Evolutionary conservation across 1,140 invertebrate genomes (phyloP).

Genomic region (Tetraneura akinire): DNA sequence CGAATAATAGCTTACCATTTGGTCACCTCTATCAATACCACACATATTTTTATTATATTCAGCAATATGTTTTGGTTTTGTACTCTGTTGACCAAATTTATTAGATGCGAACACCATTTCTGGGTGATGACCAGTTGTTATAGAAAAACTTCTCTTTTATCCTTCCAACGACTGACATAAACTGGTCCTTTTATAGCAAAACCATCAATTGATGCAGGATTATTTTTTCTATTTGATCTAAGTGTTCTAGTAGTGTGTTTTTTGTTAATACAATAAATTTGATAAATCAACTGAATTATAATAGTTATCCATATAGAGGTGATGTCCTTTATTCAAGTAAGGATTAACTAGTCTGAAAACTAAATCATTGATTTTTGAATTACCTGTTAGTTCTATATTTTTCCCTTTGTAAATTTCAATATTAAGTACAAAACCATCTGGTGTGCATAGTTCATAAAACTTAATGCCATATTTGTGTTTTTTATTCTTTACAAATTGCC

Average conservation of each 20-base stretch:
- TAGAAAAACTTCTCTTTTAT: slow-evolving; percentile 21
- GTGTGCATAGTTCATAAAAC: slow-evolving; percentile 10
- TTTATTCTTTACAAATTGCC: slow-evolving; percentile 16
- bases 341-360: slow-evolving; percentile 11
- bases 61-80: slow-evolving; percentile 2
- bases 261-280: slow-evolving; percentile 17
- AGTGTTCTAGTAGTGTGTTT: slow-evolving; percentile 21
- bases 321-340: slow-evolving; percentile 29
- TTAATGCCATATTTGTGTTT: slow-evolving; percentile 25
- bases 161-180: slow-evolving; percentile 14
- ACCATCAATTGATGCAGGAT: background rate
- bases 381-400: slow-evolving; percentile 14
- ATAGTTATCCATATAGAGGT: slow-evolving; percentile 23
- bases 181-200: slow-evolving; percentile 2
- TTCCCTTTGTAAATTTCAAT: slow-evolving; percentile 30
- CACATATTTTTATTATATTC: slow-evolving; percentile 8
- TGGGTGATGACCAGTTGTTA: slow-evolving; percentile 12
- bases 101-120: slow-evolving; percentile 3
- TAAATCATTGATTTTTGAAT: slow-evolving; percentile 12
- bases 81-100: background rate
- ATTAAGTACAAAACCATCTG: too few species aligned
- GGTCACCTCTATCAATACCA: slow-evolving; percentile 17
- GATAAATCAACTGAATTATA: slow-evolving; percentile 13
- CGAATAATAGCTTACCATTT: slow-evolving; percentile 26
- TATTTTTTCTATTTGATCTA: slow-evolving; percentile 2